These are phyloP conservation scores for Eupithecia abbreviata DNA, from an alignment of 2,888 invertebrate species.

Conservation along the genomic window DNA sequence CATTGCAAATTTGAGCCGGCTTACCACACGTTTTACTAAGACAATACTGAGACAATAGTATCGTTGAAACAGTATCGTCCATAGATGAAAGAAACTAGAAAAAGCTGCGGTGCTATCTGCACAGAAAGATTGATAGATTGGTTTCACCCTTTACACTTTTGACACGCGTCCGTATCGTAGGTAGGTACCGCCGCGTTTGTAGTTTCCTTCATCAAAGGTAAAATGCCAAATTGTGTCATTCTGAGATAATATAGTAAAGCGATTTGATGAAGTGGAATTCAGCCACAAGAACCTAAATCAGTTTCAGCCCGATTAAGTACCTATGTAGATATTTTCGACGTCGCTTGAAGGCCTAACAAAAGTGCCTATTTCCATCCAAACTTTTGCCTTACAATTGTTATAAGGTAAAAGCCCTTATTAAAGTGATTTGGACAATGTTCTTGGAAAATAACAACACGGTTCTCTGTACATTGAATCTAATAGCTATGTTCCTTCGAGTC, in stretches of 20 bases:
- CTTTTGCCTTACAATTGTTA: not conserved
- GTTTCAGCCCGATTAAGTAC: not conserved
- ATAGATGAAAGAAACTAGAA: no score
- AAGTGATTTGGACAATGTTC: slow-evolving; percentile 16
- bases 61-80: no score
- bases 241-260: no score
- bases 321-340: not conserved
- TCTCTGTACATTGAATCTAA: slow-evolving; percentile 27
- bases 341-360: not conserved
- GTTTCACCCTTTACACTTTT: no score
- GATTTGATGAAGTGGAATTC: not conserved
- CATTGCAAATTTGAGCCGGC: not conserved
- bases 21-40: no score
- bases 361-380: not conserved
- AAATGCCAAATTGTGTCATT: no score
- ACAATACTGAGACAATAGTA: no score
- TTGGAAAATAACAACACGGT: slow-evolving; percentile 22
- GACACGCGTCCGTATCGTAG: no score
- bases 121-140: no score
- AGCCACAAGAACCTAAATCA: not conserved
- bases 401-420: not conserved
- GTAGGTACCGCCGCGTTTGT: no score
- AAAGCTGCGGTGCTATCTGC: no score
- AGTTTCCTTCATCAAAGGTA: no score
- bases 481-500: slow-evolving; percentile 50